Percentiles rank a stretch among this genome's conserved stretches.
Conservation (phyloP, 2,888 invertebrate genomes). For the Patella ulyssiponensis region DNA sequence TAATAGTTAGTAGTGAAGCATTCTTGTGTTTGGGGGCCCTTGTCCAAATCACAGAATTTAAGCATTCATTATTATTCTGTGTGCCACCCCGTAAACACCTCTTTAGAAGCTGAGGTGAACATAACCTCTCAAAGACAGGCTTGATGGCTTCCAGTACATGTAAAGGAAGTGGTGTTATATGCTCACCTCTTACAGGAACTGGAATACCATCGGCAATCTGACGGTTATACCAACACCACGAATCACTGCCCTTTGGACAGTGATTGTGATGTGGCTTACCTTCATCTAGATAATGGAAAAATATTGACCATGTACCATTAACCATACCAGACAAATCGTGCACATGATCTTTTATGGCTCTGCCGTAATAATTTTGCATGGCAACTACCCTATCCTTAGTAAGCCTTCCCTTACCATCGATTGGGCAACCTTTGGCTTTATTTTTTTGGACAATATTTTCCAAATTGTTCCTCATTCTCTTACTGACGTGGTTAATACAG, state of each 20-base stretch:
- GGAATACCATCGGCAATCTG: neutral
- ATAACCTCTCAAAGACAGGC: neutral
- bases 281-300: neutral
- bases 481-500: slow-evolving; percentile 16
- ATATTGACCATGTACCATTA: slow-evolving; percentile 4
- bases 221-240: too few relatives aligned
- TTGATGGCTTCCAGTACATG: neutral
- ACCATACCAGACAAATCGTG: too few relatives aligned
- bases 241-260: neutral
- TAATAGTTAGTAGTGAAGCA: neutral
- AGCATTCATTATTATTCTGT: slow-evolving; percentile 10
- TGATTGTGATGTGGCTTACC: neutral
- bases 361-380: slow-evolving; percentile 21
- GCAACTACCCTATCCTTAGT: slow-evolving; percentile 4
- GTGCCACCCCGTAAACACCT: slow-evolving; percentile 1
- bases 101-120: neutral
- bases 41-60: slow-evolving; percentile 13
- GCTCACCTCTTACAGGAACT: neutral
- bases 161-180: neutral
- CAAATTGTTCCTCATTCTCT: neutral
- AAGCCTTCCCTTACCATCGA: slow-evolving; percentile 7
- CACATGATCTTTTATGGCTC: slow-evolving; percentile 14
- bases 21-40: slow-evolving; percentile 9
- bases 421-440: slow-evolving; percentile 9
- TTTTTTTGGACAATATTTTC: neutral